Percentiles rank a stretch among this genome's conserved stretches.
phyloP scores from a whole-genome alignment of 2,113 vertebrate genomes.

The Aramus guarauna region DNA sequence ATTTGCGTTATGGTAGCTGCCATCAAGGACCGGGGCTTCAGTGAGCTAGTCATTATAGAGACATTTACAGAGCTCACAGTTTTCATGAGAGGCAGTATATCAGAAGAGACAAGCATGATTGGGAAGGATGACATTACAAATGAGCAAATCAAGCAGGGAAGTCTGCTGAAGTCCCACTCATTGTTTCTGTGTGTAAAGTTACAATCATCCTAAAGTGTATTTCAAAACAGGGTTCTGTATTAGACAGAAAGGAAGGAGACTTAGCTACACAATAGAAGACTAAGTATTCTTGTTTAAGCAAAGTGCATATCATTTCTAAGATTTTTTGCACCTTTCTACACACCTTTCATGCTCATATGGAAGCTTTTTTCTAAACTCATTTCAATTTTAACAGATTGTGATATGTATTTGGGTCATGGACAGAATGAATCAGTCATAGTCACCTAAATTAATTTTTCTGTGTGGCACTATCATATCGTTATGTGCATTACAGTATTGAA shows the following conservation, averaged over 20 bases:
- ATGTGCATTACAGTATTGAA: neutral
- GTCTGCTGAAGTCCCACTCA: neutral
- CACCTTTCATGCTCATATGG: neutral
- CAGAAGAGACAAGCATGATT: slow-evolving; percentile 16
- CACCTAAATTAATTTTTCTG: neutral
- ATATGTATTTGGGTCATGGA: neutral
- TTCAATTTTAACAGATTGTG: neutral
- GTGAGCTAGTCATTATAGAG: slow-evolving; percentile 9
- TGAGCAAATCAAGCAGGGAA: neutral
- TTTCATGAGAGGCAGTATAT: neutral
- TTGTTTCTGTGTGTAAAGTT: neutral
- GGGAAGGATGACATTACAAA: slow-evolving; percentile 13
- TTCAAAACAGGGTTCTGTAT: neutral
- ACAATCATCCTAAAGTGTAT: neutral
- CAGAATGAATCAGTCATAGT: neutral
- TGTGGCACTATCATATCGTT: neutral
- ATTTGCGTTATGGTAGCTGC: slow-evolving; percentile 10
- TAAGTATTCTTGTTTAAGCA: neutral
- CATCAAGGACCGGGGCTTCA: neutral
- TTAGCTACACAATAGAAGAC: neutral
- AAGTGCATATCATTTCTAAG: neutral
- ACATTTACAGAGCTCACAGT: slow-evolving; percentile 8
- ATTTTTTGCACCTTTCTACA: neutral
- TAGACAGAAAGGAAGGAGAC: neutral
- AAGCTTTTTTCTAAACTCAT: neutral